phyloP scores from a whole-genome alignment of 2,888 invertebrate genomes.

The Metacarcinus magister region DNA sequence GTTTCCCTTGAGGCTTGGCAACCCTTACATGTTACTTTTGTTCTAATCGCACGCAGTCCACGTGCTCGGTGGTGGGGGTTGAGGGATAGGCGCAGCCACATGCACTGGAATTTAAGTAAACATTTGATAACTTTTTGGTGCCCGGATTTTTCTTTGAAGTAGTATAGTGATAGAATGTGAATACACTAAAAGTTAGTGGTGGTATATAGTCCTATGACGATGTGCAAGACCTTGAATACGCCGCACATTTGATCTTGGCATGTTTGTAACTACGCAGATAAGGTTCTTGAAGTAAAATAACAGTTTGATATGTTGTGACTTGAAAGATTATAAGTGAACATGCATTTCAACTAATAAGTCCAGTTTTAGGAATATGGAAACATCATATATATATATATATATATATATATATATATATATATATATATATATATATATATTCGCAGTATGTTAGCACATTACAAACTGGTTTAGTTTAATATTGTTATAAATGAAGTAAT shows the following conservation, averaged over 20 bases:
- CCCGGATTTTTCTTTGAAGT: background rate
- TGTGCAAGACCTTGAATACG: background rate
- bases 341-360: background rate
- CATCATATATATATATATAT: too few species aligned
- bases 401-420: too few species aligned
- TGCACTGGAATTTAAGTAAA: background rate
- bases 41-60: constrained; percentile 27
- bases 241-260: background rate
- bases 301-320: background rate
- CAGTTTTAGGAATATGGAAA: background rate
- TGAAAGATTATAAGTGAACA: background rate
- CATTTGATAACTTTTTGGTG: background rate
- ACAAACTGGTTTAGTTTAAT: too few species aligned
- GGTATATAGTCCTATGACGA: background rate
- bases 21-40: background rate
- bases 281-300: background rate
- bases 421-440: too few species aligned
- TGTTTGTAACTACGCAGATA: background rate
- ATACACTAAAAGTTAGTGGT: background rate
- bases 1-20: background rate
- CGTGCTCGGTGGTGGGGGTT: constrained; percentile 46
- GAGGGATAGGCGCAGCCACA: constrained; percentile 16
- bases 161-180: background rate
- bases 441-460: too few species aligned
- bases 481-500: too few species aligned